Conservation (phyloP, 2,888 invertebrate genomes). For the Therioaphis trifolii region DNA sequence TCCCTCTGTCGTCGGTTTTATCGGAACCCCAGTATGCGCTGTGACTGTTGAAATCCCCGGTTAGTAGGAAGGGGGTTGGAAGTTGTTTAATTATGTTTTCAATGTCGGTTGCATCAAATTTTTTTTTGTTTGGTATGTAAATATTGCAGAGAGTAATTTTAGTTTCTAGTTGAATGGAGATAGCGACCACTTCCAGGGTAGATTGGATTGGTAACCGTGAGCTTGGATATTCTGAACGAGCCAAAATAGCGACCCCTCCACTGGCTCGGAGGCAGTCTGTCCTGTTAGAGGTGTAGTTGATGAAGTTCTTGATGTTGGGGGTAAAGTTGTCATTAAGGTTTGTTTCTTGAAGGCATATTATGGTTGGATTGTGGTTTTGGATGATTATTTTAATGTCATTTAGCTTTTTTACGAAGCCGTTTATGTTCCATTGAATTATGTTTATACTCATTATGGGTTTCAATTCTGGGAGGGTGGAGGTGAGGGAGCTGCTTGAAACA, state of each 20-base stretch:
- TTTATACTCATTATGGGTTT: not conserved
- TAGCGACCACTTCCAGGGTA: not conserved
- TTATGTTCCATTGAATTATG: not conserved
- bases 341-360: conserved; percentile 5
- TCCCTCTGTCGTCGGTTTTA: not conserved
- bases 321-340: not conserved
- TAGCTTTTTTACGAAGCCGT: not conserved
- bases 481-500: not conserved
- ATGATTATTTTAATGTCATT: not conserved
- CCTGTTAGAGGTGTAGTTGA: not conserved
- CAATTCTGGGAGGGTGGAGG: not conserved
- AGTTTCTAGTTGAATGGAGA: not conserved
- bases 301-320: not conserved
- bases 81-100: not conserved
- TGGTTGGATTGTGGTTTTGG: not conserved
- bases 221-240: not conserved
- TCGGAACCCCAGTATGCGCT: not conserved
- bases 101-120: not conserved
- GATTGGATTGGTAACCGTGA: not conserved
- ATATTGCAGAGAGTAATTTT: too few species aligned
- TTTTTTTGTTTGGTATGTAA: not conserved
- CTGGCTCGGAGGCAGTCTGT: not conserved
- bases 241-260: not conserved
- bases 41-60: too few species aligned
- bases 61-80: not conserved